Evolutionary conservation across 2,888 invertebrate species (phyloP).

Genomic region (Cephus runcator): DNA sequence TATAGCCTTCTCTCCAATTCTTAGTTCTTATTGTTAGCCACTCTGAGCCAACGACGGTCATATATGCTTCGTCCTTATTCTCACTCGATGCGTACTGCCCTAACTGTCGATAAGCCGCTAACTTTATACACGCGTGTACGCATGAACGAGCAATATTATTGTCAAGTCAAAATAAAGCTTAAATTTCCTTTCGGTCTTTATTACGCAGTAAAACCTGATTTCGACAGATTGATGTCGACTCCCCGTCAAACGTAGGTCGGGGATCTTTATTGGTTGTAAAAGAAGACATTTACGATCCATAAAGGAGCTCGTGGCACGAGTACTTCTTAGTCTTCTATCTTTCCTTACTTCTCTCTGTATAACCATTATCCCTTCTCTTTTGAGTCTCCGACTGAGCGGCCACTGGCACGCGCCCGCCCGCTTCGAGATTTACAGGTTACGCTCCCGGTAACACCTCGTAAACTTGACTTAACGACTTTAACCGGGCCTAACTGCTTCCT

Average conservation of each 20-base stretch:
- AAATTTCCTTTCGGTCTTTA: conserved; percentile 7
- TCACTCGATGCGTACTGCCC: conserved; percentile 33
- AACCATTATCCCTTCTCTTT: conserved; percentile 43
- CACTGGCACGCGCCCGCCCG: conserved; percentile 57
- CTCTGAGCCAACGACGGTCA: neutral
- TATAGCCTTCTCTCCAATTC: neutral
- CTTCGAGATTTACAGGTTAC: conserved; percentile 65
- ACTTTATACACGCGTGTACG: conserved; percentile 26
- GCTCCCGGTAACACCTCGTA: conserved; percentile 66
- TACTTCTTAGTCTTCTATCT: conserved; percentile 32
- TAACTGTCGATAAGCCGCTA: conserved; percentile 46
- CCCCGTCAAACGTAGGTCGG: conserved; percentile 47
- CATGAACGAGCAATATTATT: neutral
- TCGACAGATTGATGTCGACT: conserved; percentile 27
- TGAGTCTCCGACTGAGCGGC: conserved; percentile 55
- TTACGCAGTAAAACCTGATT: conserved; percentile 21
- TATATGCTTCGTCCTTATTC: conserved; percentile 22
- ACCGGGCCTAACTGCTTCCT: conserved; percentile 66
- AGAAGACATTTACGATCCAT: conserved; percentile 66
- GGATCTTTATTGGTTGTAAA: conserved; percentile 65
- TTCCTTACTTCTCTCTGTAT: conserved; percentile 23
- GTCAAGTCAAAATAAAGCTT: conserved; percentile 41
- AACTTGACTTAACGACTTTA: conserved; percentile 66
- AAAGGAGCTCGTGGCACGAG: conserved; percentile 59
- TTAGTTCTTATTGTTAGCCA: neutral